These are phyloP conservation scores for Palaemon carinicauda DNA, from an alignment of 1,140 invertebrate genomes.

Conservation along the genomic window DNA sequence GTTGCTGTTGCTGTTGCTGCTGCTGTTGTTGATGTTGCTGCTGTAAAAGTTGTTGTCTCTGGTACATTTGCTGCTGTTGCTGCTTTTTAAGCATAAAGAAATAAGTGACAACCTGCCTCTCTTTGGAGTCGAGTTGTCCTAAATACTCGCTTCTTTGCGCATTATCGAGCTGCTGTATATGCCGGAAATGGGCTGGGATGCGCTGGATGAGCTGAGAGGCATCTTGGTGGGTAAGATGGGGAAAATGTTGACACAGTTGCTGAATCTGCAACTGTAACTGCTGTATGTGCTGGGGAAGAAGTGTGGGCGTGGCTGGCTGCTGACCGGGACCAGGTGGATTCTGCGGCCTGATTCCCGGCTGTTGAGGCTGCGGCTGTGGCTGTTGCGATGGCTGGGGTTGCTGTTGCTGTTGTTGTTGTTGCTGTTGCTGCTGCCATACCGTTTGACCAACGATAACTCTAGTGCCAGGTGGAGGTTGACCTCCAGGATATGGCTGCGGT, in stretches of 20 bases:
- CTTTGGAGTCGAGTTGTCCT: conserved; percentile 64
- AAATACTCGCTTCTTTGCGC: conserved; percentile 67
- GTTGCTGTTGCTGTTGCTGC: conserved; percentile 57
- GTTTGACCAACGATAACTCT: conserved; percentile 36
- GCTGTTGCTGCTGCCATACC: conserved; percentile 40
- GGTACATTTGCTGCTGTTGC: conserved; percentile 65
- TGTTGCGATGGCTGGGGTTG: conserved; percentile 32
- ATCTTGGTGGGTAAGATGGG: conserved; percentile 63
- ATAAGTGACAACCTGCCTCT: conserved; percentile 63
- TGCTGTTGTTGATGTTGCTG: conserved; percentile 67
- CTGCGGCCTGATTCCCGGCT: conserved; percentile 67
- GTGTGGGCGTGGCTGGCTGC: conserved; percentile 22
- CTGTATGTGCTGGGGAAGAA: conserved; percentile 51
- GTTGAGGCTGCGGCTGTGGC: conserved; percentile 54
- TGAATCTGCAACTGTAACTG: conserved; percentile 71
- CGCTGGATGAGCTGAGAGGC: conserved; percentile 63
- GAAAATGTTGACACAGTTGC: conserved; percentile 63
- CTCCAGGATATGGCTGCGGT: conserved; percentile 13
- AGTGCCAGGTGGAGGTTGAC: conserved; percentile 18
- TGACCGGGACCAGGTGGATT: conserved; percentile 72
- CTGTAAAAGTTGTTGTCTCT: conserved; percentile 30
- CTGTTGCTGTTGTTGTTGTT: conserved; percentile 52
- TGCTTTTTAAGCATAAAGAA: conserved; percentile 66
- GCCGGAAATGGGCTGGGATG: conserved; percentile 44
- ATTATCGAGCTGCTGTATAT: conserved; percentile 61